Evolutionary conservation across 2,797 vertebrate species (phyloP).

Genomic region (Rhabdomys pumilio): DNA sequence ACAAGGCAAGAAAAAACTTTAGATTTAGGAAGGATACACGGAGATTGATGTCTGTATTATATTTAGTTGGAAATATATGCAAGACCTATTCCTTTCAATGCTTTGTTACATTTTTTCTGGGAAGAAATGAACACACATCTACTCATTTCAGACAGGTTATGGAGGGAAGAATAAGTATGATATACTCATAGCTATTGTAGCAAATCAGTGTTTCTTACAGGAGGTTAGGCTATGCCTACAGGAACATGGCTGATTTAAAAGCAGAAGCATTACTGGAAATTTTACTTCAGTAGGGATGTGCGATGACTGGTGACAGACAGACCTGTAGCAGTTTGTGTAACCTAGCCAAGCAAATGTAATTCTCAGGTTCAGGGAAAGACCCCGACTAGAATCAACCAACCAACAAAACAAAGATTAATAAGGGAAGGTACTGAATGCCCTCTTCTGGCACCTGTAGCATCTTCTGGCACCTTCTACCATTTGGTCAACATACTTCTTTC

Average conservation of each 20-base stretch:
- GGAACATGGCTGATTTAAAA: neutral
- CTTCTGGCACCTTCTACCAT: neutral
- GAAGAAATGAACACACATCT: neutral
- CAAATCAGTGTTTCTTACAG: neutral
- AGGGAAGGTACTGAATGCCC: neutral
- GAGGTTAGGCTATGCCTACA: neutral
- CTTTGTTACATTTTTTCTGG: neutral
- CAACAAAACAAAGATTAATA: neutral
- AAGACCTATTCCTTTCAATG: neutral
- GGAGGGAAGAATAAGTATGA: neutral
- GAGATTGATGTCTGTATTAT: neutral
- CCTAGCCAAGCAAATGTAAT: neutral
- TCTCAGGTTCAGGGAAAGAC: too few relatives aligned
- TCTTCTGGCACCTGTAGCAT: neutral
- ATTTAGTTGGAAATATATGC: neutral
- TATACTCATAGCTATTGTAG: neutral
- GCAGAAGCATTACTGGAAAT: neutral
- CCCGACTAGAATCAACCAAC: neutral
- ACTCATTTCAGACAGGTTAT: neutral
- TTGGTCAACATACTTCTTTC: too few relatives aligned
- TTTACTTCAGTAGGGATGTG: neutral
- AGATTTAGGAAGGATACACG: neutral
- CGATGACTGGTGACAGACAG: neutral
- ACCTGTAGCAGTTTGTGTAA: neutral
- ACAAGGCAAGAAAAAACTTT: neutral